Conservation (phyloP, 1,140 invertebrate species). For the Drosophila kanapiae region DNA sequence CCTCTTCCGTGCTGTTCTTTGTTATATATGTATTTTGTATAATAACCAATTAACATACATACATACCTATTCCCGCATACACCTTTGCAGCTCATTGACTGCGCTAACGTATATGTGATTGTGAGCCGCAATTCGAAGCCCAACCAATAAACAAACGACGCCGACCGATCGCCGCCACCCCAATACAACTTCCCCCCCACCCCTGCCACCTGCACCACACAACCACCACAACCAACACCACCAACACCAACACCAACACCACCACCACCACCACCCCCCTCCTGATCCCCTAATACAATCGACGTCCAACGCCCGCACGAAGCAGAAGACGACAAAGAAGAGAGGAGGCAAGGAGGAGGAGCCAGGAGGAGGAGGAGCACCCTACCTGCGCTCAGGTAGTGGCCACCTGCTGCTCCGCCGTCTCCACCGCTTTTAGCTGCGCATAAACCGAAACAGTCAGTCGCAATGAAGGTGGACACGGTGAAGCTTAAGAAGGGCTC, state of each 20-base stretch:
- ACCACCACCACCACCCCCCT: neutral
- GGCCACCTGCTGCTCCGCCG: constrained; percentile 35
- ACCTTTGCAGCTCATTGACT: constrained; percentile 54
- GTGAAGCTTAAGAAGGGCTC: constrained; percentile 94
- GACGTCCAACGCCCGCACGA: neutral
- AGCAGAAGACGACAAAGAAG: neutral
- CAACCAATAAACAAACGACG: constrained; percentile 32
- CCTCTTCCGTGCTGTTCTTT: constrained; percentile 1
- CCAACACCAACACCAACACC: neutral
- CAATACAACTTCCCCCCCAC: neutral
- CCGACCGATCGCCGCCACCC: neutral
- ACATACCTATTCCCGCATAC: neutral
- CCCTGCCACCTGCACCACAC: neutral
- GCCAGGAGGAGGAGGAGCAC: constrained; percentile 23
- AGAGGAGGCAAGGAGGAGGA: neutral
- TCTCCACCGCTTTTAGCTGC: constrained; percentile 5
- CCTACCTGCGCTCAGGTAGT: constrained; percentile 32
- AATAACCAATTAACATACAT: neutral
- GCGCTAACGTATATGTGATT: constrained; percentile 44
- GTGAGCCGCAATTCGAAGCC: constrained; percentile 51
- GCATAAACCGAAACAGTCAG: constrained; percentile 20
- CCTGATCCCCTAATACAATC: neutral
- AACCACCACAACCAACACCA: neutral
- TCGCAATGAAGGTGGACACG: constrained; percentile 94
- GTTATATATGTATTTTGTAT: constrained; percentile 5